Evolutionary conservation across 2,888 invertebrate genomes (phyloP), one percentile per base, ranked within the genome.

Genomic region (Electrophaes corylata): DNA sequence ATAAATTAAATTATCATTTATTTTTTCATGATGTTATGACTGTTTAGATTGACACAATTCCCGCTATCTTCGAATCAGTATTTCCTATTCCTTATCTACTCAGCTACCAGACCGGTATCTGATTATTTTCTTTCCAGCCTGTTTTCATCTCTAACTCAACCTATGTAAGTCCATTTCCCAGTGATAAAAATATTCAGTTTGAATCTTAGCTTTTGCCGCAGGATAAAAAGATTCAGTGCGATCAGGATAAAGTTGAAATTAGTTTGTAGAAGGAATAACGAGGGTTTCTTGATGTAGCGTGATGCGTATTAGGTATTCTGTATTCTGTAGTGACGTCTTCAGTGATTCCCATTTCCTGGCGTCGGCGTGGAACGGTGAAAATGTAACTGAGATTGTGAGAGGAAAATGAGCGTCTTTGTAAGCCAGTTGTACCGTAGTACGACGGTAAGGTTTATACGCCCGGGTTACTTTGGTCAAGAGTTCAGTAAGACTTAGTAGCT

Each of bases 301-400:
- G 65, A 69, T 71, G 62, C 70, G 69, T 75, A 67, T 66, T 68
- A 66, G 60, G 66, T 66, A 66, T 66, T 66, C 60, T 64, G 50
- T 59, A 59, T 59, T 74, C 72, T 72, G 64, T 66, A 60, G 68
- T 59, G 70, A 66, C 61, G 70, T 66, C 69, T 73, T 29, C 72
- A 69, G 69, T 60, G 50, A 70, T 71, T 75, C 73, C n/a, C 72
- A 76, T 76, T 76, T 76, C 75, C 76, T 69, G 69, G 57, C 58
- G 67, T 63, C 63, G 65, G 43, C 57, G 31, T 45, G 46, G 57
- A 61, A 31, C 44, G 39, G 47, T 54, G 51, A 58, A 29, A 62
- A 58, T 49, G 51, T 58, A 55, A 48, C 52, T 20, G 44, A 49
- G 51, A 54, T 60, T 60, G 51, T 55, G 43, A 43, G 26, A 51